Evolutionary conservation across 2,113 vertebrate genomes (phyloP).

Genomic region (Origma solitaria): DNA sequence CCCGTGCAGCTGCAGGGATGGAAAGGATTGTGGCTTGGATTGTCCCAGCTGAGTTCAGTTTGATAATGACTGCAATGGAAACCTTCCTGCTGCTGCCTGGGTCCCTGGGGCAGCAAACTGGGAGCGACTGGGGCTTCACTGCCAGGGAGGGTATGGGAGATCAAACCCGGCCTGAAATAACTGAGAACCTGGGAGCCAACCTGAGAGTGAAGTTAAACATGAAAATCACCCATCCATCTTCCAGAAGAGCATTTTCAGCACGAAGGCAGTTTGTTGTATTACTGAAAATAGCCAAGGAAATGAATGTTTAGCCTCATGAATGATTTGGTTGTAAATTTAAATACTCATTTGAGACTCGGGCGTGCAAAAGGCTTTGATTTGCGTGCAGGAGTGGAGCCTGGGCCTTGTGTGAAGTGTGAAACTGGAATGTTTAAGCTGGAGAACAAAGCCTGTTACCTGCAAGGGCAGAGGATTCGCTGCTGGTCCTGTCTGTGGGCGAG

Average conservation of each 20-base stretch:
- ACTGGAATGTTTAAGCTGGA: neutral
- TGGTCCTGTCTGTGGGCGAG: neutral
- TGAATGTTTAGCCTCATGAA: neutral
- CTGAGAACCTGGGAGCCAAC: neutral
- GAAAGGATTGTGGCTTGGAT: neutral
- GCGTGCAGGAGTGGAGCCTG: neutral
- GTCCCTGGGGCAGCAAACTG: neutral
- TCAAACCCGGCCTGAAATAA: neutral
- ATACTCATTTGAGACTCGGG: neutral
- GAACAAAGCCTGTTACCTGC: conserved; percentile 1
- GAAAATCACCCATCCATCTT: neutral
- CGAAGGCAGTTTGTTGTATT: neutral
- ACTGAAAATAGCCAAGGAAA: neutral
- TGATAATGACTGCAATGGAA: neutral
- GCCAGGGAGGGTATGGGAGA: neutral
- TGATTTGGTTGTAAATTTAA: neutral
- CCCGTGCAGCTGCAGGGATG: neutral
- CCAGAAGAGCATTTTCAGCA: neutral
- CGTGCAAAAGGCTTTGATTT: neutral
- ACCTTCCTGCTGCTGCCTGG: neutral
- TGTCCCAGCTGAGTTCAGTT: neutral
- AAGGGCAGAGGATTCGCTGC: neutral
- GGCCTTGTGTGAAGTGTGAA: neutral
- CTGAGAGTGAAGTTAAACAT: neutral
- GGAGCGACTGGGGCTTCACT: neutral